A percentile compares a stretch with the other conserved stretches of the same genome.
phyloP scores from a whole-genome alignment of 2,797 vertebrate species.

The Dicrostonyx torquatus region DNA sequence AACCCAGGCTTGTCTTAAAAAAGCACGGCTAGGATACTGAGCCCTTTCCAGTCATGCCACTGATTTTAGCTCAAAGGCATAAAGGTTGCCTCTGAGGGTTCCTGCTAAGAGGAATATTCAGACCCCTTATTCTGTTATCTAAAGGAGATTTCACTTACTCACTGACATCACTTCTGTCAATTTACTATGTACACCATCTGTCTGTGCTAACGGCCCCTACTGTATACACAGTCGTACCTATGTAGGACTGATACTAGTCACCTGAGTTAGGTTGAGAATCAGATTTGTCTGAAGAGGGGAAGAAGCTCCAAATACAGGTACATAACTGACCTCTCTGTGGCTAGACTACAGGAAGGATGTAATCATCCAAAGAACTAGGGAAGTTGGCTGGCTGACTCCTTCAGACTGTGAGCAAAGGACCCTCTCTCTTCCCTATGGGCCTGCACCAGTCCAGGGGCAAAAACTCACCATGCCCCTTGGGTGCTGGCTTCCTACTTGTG shows the following conservation, averaged over 20 bases:
- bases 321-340: not conserved
- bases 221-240: not conserved
- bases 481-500: slow-evolving; percentile 85
- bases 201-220: not conserved
- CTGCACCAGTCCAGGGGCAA: not conserved
- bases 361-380: not conserved
- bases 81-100: not conserved
- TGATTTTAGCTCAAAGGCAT: not conserved
- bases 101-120: not conserved
- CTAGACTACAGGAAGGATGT: not conserved
- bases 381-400: not conserved
- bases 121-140: not conserved
- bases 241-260: not conserved
- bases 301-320: not conserved
- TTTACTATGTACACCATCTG: not conserved
- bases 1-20: not conserved
- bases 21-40: not conserved
- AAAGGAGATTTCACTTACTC: not conserved
- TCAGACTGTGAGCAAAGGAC: not conserved
- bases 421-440: not conserved
- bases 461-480: slow-evolving; percentile 90
- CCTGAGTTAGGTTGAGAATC: not conserved
- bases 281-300: not conserved
- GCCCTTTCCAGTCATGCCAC: not conserved
- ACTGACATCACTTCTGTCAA: not conserved